A percentile compares a stretch with the other conserved stretches of the same genome.
These are phyloP conservation scores for Neomorphus geoffroyi DNA, from an alignment of 2,797 vertebrate genomes.

Conservation along the genomic window DNA sequence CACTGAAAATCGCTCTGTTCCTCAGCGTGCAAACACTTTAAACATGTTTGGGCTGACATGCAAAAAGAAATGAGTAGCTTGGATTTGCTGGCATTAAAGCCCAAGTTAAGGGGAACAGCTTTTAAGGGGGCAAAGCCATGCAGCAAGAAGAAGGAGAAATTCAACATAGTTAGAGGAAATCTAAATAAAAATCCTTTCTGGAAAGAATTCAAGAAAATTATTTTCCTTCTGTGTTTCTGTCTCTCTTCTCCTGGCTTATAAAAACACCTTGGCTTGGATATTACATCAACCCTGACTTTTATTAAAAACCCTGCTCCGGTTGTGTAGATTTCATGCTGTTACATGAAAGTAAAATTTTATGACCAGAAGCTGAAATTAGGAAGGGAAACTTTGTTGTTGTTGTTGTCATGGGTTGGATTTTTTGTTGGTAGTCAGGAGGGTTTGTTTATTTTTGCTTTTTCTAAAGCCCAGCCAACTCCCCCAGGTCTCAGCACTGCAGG, in stretches of 20 bases:
- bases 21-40: accelerated
- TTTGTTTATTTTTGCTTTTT: not conserved
- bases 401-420: not conserved
- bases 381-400: not conserved
- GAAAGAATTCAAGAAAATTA: conserved; percentile 61
- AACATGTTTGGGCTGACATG: not conserved
- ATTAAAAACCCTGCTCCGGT: conserved; percentile 15
- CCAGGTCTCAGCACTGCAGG: not conserved
- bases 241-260: conserved; percentile 56
- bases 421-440: not conserved
- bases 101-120: not conserved
- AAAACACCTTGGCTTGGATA: conserved; percentile 60
- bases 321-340: conserved; percentile 49
- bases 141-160: not conserved
- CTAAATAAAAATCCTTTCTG: conserved; percentile 49
- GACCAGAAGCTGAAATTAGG: conserved; percentile 61
- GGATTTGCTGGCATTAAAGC: not conserved
- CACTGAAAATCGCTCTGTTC: accelerated
- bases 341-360: conserved; percentile 62
- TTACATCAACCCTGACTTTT: conserved; percentile 43
- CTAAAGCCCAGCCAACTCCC: not conserved
- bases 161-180: not conserved
- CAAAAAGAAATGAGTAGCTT: not conserved
- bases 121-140: not conserved
- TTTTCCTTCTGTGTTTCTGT: conserved; percentile 58